These are phyloP conservation scores for Drosophila nigricruria DNA, from an alignment of 2,888 invertebrate species.

Conservation along the genomic window DNA sequence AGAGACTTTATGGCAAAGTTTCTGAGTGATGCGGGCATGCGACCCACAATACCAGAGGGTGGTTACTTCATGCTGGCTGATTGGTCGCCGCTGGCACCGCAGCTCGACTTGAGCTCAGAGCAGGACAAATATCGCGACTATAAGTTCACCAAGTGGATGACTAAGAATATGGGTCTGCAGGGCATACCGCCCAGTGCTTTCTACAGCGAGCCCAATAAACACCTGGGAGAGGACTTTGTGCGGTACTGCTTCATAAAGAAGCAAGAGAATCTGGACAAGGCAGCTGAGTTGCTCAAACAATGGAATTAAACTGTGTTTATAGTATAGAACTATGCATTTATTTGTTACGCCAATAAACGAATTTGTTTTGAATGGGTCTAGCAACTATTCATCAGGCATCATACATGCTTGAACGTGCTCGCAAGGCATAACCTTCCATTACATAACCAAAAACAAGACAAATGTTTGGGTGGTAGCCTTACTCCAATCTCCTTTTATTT, in stretches of 20 bases:
- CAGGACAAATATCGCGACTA: conserved; percentile 93
- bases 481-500: conserved; percentile 76
- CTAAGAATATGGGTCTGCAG: conserved; percentile 95
- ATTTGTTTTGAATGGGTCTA: conserved; percentile 36
- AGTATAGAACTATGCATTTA: conserved; percentile 15
- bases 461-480: conserved; percentile 60
- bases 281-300: conserved; percentile 88
- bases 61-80: conserved; percentile 99
- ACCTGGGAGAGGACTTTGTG: conserved; percentile 93
- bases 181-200: conserved; percentile 98
- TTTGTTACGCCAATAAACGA: conserved; percentile 54
- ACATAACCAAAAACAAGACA: conserved; percentile 52
- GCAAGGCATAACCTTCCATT: conserved; percentile 57
- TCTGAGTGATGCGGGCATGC: conserved; percentile 92
- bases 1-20: conserved; percentile 92
- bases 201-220: conserved; percentile 92
- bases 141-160: conserved; percentile 97
- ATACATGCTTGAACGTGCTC: conserved; percentile 45
- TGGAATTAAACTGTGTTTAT: conserved; percentile 85
- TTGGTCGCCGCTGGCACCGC: conserved; percentile 91
- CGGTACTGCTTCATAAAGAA: conserved; percentile 98
- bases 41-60: conserved; percentile 96
- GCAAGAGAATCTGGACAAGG: conserved; percentile 90
- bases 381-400: conserved; percentile 5
- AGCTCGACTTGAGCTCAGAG: conserved; percentile 90